Conservation (phyloP, 2,888 invertebrate genomes). For the Ormyrus pomaceus region DNA sequence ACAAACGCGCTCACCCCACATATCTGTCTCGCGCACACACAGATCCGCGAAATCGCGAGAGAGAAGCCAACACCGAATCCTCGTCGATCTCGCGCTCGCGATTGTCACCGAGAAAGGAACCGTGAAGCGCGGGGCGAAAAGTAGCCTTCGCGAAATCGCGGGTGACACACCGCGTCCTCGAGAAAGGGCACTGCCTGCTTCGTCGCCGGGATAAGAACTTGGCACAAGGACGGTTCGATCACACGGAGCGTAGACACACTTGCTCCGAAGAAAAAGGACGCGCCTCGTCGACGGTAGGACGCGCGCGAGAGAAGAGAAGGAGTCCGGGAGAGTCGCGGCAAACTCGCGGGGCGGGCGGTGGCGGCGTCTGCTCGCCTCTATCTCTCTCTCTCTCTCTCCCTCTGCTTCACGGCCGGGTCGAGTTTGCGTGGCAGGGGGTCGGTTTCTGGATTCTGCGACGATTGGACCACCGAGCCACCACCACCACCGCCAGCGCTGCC, state of each 20-base stretch:
- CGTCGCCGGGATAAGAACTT: neutral
- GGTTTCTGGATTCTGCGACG: conserved; percentile 74
- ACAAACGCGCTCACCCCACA: neutral
- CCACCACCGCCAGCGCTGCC: conserved; percentile 29
- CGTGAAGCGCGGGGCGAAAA: neutral
- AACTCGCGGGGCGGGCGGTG: conserved; percentile 34
- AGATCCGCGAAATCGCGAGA: neutral
- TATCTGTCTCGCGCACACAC: neutral
- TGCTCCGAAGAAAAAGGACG: conserved; percentile 21
- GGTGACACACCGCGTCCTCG: neutral
- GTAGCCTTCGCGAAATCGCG: neutral
- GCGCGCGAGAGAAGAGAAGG: conserved; percentile 28
- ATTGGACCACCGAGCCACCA: conserved; percentile 73
- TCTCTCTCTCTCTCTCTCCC: conserved; percentile 32
- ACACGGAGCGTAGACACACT: neutral
- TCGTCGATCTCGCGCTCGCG: neutral
- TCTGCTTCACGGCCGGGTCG: neutral
- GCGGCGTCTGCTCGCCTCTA: conserved; percentile 30
- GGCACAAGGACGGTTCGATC: no score
- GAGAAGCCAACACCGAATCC: neutral
- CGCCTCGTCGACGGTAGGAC: neutral
- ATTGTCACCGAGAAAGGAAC: neutral
- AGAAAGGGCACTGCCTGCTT: conserved; percentile 10
- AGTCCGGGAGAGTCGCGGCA: conserved; percentile 27
- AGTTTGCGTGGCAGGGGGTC: conserved; percentile 73